Base-by-base conservation (phyloP, 2,888 invertebrate genomes). In the Nemoura dubitans region DNA sequence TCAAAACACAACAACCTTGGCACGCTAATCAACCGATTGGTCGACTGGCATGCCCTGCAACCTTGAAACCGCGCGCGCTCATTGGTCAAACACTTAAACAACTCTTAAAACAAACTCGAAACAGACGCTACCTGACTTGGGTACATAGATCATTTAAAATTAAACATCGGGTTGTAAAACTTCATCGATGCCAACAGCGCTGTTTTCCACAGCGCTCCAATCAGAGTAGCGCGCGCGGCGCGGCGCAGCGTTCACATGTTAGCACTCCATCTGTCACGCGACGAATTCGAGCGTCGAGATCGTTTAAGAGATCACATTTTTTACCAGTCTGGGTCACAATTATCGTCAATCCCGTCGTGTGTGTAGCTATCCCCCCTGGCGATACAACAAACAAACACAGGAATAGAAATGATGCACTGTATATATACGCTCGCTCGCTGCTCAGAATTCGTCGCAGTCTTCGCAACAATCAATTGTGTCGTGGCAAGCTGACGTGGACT, bases 241-340 rank as follows among this genome's bases (percentile, higher is more conserved):
- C 36, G 36, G 36, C 36, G 5, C 10, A 36, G 36, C 36, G 36
- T 10, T 36, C 36, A 36, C 36, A 36, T 36, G 59, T 59, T 59
- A 21, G 21, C 59, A 59, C 59, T 3, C 59, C 59, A 59, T 59
- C 59, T 59, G 59, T 59, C 59, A 59, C 59, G 21, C 16, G 59
- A 10, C 14, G 59, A 59, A 21, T 59, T 21, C 21, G 59, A 21
- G 59, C 59, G 59, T 59, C 59, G 21, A 21, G 21, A 59, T 59
- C 59, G 59, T 59, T 59, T 59, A 59, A 59, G 21, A 59, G 59
- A 59, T 59, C 59, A 59, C 59, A 59, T 59, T 59, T 59, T 59
- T 59, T 59, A 59, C 59, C 10, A 59, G 59, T 59, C 59, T 59
- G 59, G 59, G 59, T 59, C 59, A 59, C 59, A 59, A 59, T 59